Evolutionary conservation across 2,113 vertebrate genomes (phyloP).

Genomic region (Anguilla japonica): DNA sequence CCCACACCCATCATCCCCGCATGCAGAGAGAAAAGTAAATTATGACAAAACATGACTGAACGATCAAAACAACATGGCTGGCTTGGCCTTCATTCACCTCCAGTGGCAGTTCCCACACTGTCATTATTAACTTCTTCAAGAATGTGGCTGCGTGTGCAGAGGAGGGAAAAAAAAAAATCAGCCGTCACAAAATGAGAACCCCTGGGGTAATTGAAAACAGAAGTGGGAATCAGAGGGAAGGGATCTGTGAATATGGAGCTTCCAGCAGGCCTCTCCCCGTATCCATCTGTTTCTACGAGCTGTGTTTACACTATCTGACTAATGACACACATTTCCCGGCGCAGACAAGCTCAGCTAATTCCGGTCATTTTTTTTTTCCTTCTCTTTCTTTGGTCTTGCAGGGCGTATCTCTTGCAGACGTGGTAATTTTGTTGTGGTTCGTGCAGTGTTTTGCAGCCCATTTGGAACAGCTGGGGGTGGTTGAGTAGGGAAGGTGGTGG

Average conservation of each 20-base stretch:
- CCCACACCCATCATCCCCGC: too few relatives aligned
- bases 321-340: background rate
- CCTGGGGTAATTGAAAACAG: background rate
- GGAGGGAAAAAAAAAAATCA: too few relatives aligned
- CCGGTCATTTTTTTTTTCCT: background rate
- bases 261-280: background rate
- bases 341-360: background rate
- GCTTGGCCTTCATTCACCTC: too few relatives aligned
- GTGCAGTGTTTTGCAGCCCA: background rate
- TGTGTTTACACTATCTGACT: background rate
- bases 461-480: background rate
- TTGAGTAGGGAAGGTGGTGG: background rate
- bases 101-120: too few relatives aligned
- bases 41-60: too few relatives aligned
- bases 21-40: too few relatives aligned
- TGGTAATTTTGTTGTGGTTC: background rate
- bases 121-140: too few relatives aligned
- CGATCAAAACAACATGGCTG: too few relatives aligned
- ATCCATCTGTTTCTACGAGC: background rate
- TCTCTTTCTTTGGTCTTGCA: background rate
- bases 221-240: background rate
- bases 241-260: background rate
- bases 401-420: background rate
- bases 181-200: background rate
- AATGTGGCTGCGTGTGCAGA: too few relatives aligned